Percentiles rank a stretch among this genome's conserved stretches.
Evolutionary conservation across 2,797 vertebrate species (phyloP).

Genomic region (Falco columbarius): DNA sequence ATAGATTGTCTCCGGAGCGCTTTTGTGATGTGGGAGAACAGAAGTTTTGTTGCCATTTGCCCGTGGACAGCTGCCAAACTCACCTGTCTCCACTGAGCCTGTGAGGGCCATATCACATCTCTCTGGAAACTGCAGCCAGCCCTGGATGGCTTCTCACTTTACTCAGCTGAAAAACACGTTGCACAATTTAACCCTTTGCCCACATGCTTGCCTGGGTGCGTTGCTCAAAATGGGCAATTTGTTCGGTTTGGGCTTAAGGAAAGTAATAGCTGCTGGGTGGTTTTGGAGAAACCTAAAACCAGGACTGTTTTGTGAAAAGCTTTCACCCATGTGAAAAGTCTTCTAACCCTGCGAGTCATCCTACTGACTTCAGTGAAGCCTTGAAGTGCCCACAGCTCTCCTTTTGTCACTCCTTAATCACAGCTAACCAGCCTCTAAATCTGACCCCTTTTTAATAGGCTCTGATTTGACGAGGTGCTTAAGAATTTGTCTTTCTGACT

Average conservation of each 20-base stretch:
- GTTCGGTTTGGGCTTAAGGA: neutral
- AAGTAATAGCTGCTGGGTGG: neutral
- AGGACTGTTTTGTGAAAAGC: neutral
- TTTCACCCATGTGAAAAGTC: neutral
- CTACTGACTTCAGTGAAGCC: neutral
- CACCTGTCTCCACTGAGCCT: constrained; percentile 65
- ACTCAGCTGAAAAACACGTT: constrained; percentile 31
- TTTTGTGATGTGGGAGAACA: constrained; percentile 45
- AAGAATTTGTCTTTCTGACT: neutral
- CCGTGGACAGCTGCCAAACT: constrained; percentile 69
- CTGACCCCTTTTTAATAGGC: neutral
- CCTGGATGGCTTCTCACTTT: constrained; percentile 61
- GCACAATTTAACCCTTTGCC: constrained; percentile 49
- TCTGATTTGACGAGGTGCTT: neutral
- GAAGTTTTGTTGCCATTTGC: constrained; percentile 61
- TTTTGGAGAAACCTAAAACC: neutral
- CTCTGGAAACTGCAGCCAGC: constrained; percentile 39
- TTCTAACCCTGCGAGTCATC: neutral
- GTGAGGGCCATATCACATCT: constrained; percentile 31
- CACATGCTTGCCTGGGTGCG: neutral
- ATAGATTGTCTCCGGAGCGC: neutral
- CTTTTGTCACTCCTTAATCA: neutral
- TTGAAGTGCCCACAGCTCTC: neutral
- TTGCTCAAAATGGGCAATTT: neutral
- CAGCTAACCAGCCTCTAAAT: neutral